Base-by-base conservation (phyloP, 1,140 invertebrate species). In the Tetraneura akinire region DNA sequence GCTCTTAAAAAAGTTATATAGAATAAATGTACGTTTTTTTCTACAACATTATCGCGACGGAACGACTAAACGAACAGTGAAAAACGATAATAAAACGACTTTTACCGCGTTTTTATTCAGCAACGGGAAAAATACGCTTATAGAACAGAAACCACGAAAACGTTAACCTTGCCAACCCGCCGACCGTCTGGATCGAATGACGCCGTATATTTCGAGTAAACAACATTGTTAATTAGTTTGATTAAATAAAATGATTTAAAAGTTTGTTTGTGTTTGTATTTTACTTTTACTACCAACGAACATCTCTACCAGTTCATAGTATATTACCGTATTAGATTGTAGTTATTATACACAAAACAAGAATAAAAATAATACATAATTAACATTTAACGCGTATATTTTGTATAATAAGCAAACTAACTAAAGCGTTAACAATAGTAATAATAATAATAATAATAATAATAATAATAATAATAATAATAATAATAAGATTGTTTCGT, bases 151-250 rank as follows among this genome's bases (percentile, higher is more conserved):
- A 18, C 6, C n/a, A 9, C 51, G 18, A 14, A 49, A n/a, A 16
- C 45, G 0, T 9, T 21, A 1, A 9, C 1, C 1, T 26, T 70
- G 32, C 18, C 18, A 47, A 42, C n/a, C n/a, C n/a, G n/a, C 62
- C 18, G 32, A 45, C 11, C n/a, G 1, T 29, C 21, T 45, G 0
- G 23, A 14, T 0, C 45, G 42, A 71, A 70, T 37, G 32, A 16
- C 16, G 21, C 14, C 21, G 45, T 70, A 0, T 29, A 26, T 14
- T 70, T 18, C 47, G 23, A 45, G 18, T 21, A 47, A 76, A 78
- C 74, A 76, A 76, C 32, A 37, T 37, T 37, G 8, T 78, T 78
- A 78, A 78, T 78, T 76, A 76, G 14, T 47, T 57, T 78, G 13
- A 78, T 62, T 29, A 62, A 78, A 62, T 78, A 45, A 60, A 45